Evolutionary conservation across 1,140 invertebrate species (phyloP).

Genomic region (Aradophagus sp.): DNA sequence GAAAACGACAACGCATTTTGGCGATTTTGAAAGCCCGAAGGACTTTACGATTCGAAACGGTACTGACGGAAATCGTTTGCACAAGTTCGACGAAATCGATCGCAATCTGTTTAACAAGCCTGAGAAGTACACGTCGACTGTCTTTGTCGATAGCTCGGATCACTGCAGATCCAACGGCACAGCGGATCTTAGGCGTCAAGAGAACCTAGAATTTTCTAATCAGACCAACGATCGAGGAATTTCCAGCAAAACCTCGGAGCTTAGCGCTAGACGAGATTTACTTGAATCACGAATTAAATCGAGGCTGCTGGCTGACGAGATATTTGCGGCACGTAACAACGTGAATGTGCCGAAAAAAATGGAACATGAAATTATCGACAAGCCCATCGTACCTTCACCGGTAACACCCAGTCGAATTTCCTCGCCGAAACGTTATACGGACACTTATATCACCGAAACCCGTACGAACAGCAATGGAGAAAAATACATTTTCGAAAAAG

Average conservation of each 20-base stretch:
- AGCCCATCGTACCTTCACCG: constrained; percentile 71
- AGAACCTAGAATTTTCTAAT: constrained; percentile 63
- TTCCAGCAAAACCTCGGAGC: constrained; percentile 73
- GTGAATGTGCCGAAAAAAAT: constrained; percentile 63
- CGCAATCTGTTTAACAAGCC: constrained; percentile 63
- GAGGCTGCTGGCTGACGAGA: constrained; percentile 73
- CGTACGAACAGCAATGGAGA: constrained; percentile 71
- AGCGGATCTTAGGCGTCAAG: constrained; percentile 76
- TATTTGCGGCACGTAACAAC: constrained; percentile 65
- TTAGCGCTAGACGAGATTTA: constrained; percentile 83
- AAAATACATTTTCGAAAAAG: constrained; percentile 71
- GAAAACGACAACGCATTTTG: constrained; percentile 54
- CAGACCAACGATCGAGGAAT: constrained; percentile 54
- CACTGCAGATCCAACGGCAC: constrained; percentile 81
- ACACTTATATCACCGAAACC: constrained; percentile 72
- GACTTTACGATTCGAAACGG: constrained; percentile 51
- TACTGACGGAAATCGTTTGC: constrained; percentile 48
- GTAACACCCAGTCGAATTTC: constrained; percentile 66
- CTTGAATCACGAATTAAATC: constrained; percentile 83
- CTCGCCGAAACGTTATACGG: constrained; percentile 69
- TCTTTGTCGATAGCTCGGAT: constrained; percentile 75
- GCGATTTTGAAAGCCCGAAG: constrained; percentile 50
- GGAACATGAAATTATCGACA: constrained; percentile 72
- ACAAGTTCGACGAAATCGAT: constrained; percentile 65
- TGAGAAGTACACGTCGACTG: constrained; percentile 68